Base-by-base conservation (phyloP, 64 coral and sea anemone species). In the Dendrophyllia cribrosa region DNA sequence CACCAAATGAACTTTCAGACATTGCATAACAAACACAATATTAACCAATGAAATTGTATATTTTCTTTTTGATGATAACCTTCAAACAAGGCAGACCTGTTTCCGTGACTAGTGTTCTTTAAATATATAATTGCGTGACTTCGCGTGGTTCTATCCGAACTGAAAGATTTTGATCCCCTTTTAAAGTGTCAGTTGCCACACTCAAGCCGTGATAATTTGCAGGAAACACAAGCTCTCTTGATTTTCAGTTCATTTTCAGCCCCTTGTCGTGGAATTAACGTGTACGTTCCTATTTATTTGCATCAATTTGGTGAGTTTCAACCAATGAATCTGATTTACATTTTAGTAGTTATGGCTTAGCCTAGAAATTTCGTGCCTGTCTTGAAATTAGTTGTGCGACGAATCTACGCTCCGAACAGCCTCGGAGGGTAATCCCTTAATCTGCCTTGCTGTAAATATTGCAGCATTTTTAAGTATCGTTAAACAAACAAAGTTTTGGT, bases 201-300 rank as follows among this genome's bases (percentile, higher is more conserved):
- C 80, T 84, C 60, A 24, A 84, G 78, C 17, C 45, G 80, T 21
- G 80, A 84, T 84, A 66, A 68, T 51, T 67, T 84, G 80, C 61
- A 84, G 62, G 15, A 21, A 84, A 19, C 44, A 68, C 80, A 68
- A 34, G 5, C 19, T 84, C 50, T 84, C 20, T 17, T 19, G 17
- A 6, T 13, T 19, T 17, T 19, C 47, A 3, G 45, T 20, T 67
- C 61, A 67, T 22, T 65, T 80, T 58, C 55, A 5, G 23, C 20
- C 26, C 44, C 4, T 22, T 6, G 46, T 48, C 11, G 20, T 51
- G 20, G 8, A 21, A 6, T 84, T 24, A 11, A 22, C 9, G 45
- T 16, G 80, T 84, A 84, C 9, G 80, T 84, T 49, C 4, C 13
- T 3, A 6, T 12, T 49, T 10, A 4, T 51, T 64, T 11, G 5